Base-by-base conservation (phyloP, 1,140 invertebrate species). In the Cataglyphis hispanica region DNA sequence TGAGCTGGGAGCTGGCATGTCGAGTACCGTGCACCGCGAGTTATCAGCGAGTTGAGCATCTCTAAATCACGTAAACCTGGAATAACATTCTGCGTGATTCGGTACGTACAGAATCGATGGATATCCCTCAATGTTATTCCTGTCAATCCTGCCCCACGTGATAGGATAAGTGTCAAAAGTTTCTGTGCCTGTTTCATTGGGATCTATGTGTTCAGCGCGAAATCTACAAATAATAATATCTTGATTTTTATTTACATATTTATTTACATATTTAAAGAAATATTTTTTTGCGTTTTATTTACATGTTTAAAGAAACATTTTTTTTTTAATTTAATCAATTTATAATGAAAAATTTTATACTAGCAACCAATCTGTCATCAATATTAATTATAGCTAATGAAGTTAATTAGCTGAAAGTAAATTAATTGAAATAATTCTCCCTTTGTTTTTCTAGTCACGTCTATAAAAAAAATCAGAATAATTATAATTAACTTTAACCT, bases 1-100 rank as follows among this genome's bases (percentile, higher is more conserved):
- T 93, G 87, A 94, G 92, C 93, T 92, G 90, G 80, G 93, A 93
- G 91, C 53, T 83, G 78, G 93, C 93, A 94, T 94, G 93, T 93
- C 87, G 88, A 93, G 89, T 92, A 87, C 85, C 84, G 91, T 93
- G 89, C 89, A 92, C 89, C 91, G 90, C 85, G 87, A 86, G 53
- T 83, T 84, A 56, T 77, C 90, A 85, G 76, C 85, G 84, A 90
- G 85, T 61, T 61, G 63, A 90, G 58, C 74, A 74, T 87, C 56
- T 60, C 58, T 70, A 63, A 84, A 78, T 77, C 53, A 50, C 46
- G 4, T 16, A 40, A 87, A 43, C 56, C 50, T 10, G 27, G 56
- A 43, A 53, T 61, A 74, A 77, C 67, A 37, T 84, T 77, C 37
- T 40, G n/a, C 50, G 46, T 31, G 60, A 80, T 60, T 19, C 25